A percentile compares a stretch with the other conserved stretches of the same genome.
phyloP scores from a whole-genome alignment of 2,113 vertebrate genomes.

The Plotosus lineatus region DNA sequence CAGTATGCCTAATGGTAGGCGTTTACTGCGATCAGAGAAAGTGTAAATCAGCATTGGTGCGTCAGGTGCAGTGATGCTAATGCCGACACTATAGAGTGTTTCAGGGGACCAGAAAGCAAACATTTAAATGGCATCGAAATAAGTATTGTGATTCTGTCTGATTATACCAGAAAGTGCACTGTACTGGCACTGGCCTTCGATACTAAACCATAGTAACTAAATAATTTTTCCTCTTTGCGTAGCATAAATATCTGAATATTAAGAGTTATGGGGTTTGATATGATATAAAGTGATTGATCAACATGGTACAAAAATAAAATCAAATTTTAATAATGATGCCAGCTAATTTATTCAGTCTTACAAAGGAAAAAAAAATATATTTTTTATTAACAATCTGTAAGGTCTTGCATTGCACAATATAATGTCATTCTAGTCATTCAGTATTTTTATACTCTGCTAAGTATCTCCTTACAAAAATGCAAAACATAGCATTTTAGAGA shows the following conservation, averaged over 20 bases:
- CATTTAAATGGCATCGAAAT: too few relatives aligned
- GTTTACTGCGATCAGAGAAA: too few relatives aligned
- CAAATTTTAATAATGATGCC: not conserved
- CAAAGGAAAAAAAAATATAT: not conserved
- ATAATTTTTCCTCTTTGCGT: not conserved
- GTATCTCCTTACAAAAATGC: not conserved
- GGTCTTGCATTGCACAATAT: not conserved
- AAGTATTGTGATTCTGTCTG: too few relatives aligned
- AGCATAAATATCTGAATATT: not conserved
- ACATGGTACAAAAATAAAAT: not conserved
- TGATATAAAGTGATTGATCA: not conserved
- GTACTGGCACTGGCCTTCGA: too few relatives aligned
- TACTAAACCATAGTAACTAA: too few relatives aligned
- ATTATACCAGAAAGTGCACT: too few relatives aligned
- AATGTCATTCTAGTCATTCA: not conserved
- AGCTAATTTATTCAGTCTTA: not conserved
- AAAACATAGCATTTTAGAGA: not conserved
- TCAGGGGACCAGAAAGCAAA: too few relatives aligned
- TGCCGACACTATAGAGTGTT: too few relatives aligned
- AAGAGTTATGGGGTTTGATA: not conserved
- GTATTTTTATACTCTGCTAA: not conserved
- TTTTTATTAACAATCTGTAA: conserved; percentile 3
- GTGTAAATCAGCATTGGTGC: too few relatives aligned
- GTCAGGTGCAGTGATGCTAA: too few relatives aligned
- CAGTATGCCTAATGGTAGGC: too few relatives aligned